Evolutionary conservation across 2,797 vertebrate genomes (phyloP).

Genomic region (Nannoperca australis): DNA sequence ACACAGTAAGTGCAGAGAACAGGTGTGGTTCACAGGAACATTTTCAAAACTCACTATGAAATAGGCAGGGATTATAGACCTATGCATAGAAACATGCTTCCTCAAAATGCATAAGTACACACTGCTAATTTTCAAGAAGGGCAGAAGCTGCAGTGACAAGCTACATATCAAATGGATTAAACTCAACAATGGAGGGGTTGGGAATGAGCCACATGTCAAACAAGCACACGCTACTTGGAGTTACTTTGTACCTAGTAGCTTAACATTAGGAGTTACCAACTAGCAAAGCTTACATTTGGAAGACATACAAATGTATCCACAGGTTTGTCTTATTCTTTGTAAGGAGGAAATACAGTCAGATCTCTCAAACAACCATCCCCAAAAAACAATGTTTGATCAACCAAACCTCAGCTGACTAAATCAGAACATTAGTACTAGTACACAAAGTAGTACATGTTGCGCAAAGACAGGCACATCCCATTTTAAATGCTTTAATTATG

Average conservation of each 20-base stretch:
- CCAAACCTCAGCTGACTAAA: neutral
- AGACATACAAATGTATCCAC: neutral
- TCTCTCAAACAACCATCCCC: neutral
- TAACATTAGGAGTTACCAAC: neutral
- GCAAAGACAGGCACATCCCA: neutral
- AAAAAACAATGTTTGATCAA: neutral
- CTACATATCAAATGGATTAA: slow-evolving; percentile 71
- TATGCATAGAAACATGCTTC: slow-evolving; percentile 81
- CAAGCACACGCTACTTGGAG: too few species aligned
- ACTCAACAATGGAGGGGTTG: slow-evolving; percentile 29
- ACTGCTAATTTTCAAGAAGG: slow-evolving; percentile 64
- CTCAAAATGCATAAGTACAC: slow-evolving; percentile 64
- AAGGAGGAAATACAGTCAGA: neutral
- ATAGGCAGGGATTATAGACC: slow-evolving; percentile 68
- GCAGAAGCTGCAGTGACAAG: slow-evolving; percentile 69
- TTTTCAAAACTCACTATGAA: slow-evolving; percentile 72
- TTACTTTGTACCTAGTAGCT: neutral
- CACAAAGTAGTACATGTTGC: slow-evolving; percentile 36
- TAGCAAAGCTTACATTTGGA: neutral
- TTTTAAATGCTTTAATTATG: slow-evolving; percentile 6
- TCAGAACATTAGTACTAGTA: neutral
- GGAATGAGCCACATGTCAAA: too few species aligned
- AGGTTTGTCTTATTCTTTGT: neutral
- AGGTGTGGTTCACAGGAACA: slow-evolving; percentile 55
- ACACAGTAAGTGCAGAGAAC: slow-evolving; percentile 67